Percentiles rank a stretch among this genome's conserved stretches.
Conservation (phyloP, 2,888 invertebrate species). For the Tyria jacobaeae region DNA sequence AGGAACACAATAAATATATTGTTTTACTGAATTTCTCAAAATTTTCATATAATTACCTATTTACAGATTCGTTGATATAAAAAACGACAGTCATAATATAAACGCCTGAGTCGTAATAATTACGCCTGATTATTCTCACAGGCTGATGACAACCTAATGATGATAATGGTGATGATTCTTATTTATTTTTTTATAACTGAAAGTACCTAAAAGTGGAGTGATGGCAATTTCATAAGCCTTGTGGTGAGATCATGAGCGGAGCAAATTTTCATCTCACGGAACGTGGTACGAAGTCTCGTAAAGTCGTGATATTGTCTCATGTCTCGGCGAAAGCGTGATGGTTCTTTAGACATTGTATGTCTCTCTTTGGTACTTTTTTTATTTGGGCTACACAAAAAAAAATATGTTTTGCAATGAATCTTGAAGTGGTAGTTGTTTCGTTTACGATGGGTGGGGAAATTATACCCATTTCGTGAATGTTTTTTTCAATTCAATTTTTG, state of each 20-base stretch:
- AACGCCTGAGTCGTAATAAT: too few relatives aligned
- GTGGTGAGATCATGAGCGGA: conserved; percentile 15
- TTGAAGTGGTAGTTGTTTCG: conserved; percentile 1
- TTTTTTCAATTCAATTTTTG: not conserved
- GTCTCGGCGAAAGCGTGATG: conserved; percentile 43
- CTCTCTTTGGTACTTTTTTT: conserved; percentile 15
- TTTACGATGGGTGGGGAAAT: not conserved
- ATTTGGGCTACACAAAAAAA: conserved; percentile 9
- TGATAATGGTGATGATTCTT: too few relatives aligned
- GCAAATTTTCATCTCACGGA: conserved; percentile 15
- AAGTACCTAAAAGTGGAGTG: conserved; percentile 14
- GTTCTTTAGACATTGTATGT: conserved; percentile 29
- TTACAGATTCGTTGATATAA: too few relatives aligned
- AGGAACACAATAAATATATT: too few relatives aligned
- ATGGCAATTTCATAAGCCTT: conserved; percentile 16
- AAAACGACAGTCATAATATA: too few relatives aligned
- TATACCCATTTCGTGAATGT: not conserved
- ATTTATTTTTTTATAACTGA: not conserved
- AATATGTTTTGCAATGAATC: conserved; percentile 7
- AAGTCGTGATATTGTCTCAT: conserved; percentile 46
- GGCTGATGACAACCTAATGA: too few relatives aligned
- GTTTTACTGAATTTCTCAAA: too few relatives aligned
- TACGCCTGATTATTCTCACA: too few relatives aligned
- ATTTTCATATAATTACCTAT: too few relatives aligned
- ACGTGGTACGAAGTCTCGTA: conserved; percentile 43